These are phyloP conservation scores for Cephus rjabovi DNA, from an alignment of 2,888 invertebrate genomes.

Conservation along the genomic window DNA sequence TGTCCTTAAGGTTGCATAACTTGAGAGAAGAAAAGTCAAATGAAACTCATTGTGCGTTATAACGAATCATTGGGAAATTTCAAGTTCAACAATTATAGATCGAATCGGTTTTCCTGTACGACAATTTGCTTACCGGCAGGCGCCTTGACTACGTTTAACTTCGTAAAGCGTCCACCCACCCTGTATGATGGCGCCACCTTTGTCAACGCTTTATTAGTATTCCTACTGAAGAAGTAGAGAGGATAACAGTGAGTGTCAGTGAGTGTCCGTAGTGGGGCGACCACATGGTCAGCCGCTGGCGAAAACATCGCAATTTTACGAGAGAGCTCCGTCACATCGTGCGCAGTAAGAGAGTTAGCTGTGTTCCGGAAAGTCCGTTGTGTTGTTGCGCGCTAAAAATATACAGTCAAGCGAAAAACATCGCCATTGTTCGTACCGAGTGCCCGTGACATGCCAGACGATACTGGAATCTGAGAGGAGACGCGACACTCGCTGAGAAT, in stretches of 20 bases:
- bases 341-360: neutral
- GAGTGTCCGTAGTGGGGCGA: neutral
- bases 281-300: neutral
- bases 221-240: neutral
- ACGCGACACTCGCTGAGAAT: neutral
- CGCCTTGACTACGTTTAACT: neutral
- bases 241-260: neutral
- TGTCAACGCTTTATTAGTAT: neutral
- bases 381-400: neutral
- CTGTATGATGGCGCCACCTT: neutral
- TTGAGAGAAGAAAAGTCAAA: neutral
- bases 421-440: neutral
- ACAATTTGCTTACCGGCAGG: neutral
- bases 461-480: neutral
- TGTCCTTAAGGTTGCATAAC: neutral
- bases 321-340: neutral
- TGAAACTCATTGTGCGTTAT: neutral
- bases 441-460: neutral
- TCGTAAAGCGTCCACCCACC: neutral
- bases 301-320: conserved; percentile 2
- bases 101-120: neutral
- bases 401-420: neutral
- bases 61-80: neutral
- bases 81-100: neutral
- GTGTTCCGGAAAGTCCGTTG: neutral